Base-by-base conservation (phyloP, 2,113 vertebrate genomes). In the Andinoacara biseriatus region DNA sequence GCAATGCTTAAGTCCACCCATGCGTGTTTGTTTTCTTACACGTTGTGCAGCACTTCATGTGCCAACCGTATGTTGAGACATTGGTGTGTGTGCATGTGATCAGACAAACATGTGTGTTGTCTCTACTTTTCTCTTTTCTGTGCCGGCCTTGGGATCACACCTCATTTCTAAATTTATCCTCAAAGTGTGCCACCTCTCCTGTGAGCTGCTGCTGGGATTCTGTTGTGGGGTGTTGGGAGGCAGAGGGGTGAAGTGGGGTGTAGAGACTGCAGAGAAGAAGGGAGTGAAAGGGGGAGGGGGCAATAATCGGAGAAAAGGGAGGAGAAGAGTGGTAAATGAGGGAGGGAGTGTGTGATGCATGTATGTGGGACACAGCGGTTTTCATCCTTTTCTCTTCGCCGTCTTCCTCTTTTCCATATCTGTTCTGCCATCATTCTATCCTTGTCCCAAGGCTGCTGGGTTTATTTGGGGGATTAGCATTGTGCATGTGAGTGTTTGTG, bases 141-240 rank as follows among this genome's bases (percentile, higher is more conserved):
- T 84, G 84, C 82, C 82, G 93, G 95, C 94, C 95, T 92, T 86
- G 91, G 93, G 95, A 96, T 96, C 95, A 94, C 87, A 95, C 94
- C 90, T 96, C 94, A 90, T 94, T 95, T 96, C 96, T 96, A 94
- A 97, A 97, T 96, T 96, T 88, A 72, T 95, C 95, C 91, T 94
- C 93, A 96, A 98, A 97, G 96, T 96, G 86, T 98, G 97, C 96
- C 97, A 97, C 96, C 97, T 97, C 97, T 98, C 97, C 86, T 96
- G 96, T 95, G 96, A 96, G 96, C 96, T 95, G 95, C 95, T 95
- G 94, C 95, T 96, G 91, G 93, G 96, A 97, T 96, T 94, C 95
- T 91, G 75, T 76, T 77, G 85, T 87, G 84, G 81, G 65, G 76
- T 81, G 72, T 67, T 43, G 83, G 22, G 52, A 67, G 59, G 31